Conservation (phyloP, 2,113 vertebrate genomes). For the Myanophis thanlyinensis region DNA sequence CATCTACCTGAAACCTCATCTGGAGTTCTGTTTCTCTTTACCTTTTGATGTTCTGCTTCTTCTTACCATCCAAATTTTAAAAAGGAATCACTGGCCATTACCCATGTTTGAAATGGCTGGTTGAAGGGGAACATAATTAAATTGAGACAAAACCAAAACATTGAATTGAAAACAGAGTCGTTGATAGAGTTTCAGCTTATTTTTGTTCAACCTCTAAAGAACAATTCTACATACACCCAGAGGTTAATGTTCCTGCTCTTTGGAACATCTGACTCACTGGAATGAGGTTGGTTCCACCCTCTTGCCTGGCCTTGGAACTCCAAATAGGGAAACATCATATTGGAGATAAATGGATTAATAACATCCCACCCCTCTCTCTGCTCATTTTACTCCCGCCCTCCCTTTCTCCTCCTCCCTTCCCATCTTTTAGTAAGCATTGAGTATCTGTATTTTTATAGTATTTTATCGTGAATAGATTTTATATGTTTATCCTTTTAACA, state of each 20-base stretch:
- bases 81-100: background rate
- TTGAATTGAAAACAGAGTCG: background rate
- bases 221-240: background rate
- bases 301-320: background rate
- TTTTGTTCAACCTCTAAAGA: background rate
- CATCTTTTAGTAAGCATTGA: background rate
- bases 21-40: background rate
- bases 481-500: background rate
- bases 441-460: background rate
- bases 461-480: background rate
- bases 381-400: background rate
- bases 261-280: background rate
- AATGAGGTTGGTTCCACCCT: background rate
- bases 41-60: background rate
- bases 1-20: background rate
- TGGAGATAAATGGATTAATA: background rate
- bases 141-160: background rate
- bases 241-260: background rate
- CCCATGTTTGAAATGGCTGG: background rate
- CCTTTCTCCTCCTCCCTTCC: too few species aligned
- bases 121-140: background rate
- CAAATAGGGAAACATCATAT: too few species aligned
- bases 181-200: background rate
- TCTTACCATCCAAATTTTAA: background rate
- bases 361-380: background rate